Conservation (phyloP, 2,797 vertebrate genomes). For the Esox masquinongy region DNA sequence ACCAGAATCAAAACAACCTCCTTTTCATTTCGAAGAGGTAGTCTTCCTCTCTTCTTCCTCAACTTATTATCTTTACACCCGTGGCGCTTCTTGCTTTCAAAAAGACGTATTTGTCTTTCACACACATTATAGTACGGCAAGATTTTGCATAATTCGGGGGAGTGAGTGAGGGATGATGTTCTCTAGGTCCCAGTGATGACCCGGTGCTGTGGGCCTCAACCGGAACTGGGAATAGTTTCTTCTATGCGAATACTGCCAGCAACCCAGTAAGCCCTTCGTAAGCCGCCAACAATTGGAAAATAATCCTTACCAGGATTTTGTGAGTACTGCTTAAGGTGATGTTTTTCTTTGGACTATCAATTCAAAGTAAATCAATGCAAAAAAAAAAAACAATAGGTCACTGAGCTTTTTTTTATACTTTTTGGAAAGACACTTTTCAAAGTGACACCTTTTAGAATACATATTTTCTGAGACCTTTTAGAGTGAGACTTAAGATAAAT, state of each 20-base stretch:
- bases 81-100: slow-evolving; percentile 42
- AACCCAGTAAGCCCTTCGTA: slow-evolving; percentile 51
- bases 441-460: too few species aligned
- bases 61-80: slow-evolving; percentile 36
- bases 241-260: slow-evolving; percentile 53
- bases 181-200: slow-evolving; percentile 43
- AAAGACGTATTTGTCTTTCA: slow-evolving; percentile 34
- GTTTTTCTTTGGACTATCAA: slow-evolving; percentile 27
- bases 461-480: too few species aligned
- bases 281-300: slow-evolving; percentile 33
- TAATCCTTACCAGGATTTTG: slow-evolving; percentile 41
- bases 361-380: slow-evolving; percentile 31
- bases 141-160: background rate
- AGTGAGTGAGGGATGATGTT: background rate
- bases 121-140: background rate
- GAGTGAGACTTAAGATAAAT: too few species aligned
- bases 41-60: slow-evolving; percentile 4
- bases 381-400: background rate
- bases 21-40: slow-evolving; percentile 38
- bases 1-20: slow-evolving; percentile 51
- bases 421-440: background rate
- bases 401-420: slow-evolving; percentile 4
- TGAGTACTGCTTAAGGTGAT: slow-evolving; percentile 27
- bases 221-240: slow-evolving; percentile 39
- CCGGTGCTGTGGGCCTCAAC: slow-evolving; percentile 27